Base-by-base conservation (phyloP, 2,888 invertebrate genomes). In the Ephialtes manifestator region DNA sequence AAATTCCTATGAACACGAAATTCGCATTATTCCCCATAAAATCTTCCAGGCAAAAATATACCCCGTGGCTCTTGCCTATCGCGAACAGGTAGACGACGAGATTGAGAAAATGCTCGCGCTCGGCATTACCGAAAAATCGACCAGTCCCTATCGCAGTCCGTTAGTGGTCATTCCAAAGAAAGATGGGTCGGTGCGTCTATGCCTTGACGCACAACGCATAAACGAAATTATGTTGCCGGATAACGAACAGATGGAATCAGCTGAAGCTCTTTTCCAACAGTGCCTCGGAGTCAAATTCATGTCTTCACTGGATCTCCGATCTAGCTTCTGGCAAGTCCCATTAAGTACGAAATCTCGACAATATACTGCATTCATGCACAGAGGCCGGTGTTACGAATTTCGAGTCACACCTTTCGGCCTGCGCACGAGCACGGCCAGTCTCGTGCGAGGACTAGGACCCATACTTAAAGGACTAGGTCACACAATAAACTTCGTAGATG, bases 361-460 rank as follows among this genome's bases (percentile, higher is more conserved):
- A n/a, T 51, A 51, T n/a, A 51, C 51, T 1, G 51, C 51, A 10
- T 51, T 51, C n/a, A 10, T 51, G n/a, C 55, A 55, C 55, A 20
- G 55, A 20, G 55, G 55, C 20, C 4, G 24, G 20, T 20, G 55
- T 8, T 55, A 55, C 11, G 55, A 55, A 7, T 55, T 55, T 18
- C 2, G 55, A 1, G 55, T 55, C 4, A 55, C 55, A 5, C 31
- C 31, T 5, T 31, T 31, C 31, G 31, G 51, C 1, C 51, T 51
- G n/a, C 15, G 51, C n/a, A n/a, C 51, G 5, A 51, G 51, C 51
- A 51, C 51, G 51, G 51, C 51, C n/a, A 51, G 51, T 51, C 51
- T 55, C 24, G 55, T 55, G 0, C 18, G 55, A 4, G 55, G 43
- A 11, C 43, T 43, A 3, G 10, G 43, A 1, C 43, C 43, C 8